A percentile compares a stretch with the other conserved stretches of the same genome.
These are phyloP conservation scores for Brachionus plicatilis DNA, from an alignment of 1,140 invertebrate species.

Conservation along the genomic window DNA sequence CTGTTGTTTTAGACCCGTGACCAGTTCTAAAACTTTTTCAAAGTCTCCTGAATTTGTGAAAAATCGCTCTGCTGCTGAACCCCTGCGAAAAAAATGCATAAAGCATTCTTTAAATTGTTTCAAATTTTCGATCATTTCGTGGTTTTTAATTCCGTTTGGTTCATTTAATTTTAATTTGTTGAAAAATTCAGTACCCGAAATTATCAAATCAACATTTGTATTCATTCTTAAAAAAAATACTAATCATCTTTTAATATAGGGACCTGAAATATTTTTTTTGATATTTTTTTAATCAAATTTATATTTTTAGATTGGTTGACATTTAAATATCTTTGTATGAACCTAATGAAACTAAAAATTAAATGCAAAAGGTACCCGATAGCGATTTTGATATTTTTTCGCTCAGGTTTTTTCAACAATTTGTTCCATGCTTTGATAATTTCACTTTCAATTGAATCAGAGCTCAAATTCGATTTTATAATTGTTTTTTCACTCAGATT, in stretches of 20 bases:
- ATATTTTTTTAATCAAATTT: neutral
- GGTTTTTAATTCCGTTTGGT: conserved; percentile 46
- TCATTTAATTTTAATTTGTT: conserved; percentile 46
- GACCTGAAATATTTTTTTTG: neutral
- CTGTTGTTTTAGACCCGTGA: conserved; percentile 46
- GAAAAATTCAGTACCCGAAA: conserved; percentile 51
- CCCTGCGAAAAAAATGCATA: conserved; percentile 54
- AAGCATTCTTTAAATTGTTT: conserved; percentile 55
- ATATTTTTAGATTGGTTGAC: too few relatives aligned
- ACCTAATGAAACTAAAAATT: neutral
- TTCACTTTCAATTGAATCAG: conserved; percentile 20
- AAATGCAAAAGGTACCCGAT: conserved; percentile 11
- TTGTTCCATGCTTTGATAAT: conserved; percentile 6
- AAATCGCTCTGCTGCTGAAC: conserved; percentile 56
- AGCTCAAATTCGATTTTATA: neutral
- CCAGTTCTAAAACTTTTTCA: conserved; percentile 49
- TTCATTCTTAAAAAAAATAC: conserved; percentile 53
- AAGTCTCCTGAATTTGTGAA: conserved; percentile 46
- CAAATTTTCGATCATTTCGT: conserved; percentile 48
- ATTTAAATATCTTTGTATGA: too few relatives aligned
- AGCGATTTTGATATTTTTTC: conserved; percentile 13
- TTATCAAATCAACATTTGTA: conserved; percentile 57
- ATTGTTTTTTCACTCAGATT: neutral
- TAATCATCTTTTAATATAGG: too few relatives aligned
- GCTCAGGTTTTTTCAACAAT: neutral